Conservation (phyloP, 2,113 vertebrate genomes). For the Nymphicus hollandicus region DNA sequence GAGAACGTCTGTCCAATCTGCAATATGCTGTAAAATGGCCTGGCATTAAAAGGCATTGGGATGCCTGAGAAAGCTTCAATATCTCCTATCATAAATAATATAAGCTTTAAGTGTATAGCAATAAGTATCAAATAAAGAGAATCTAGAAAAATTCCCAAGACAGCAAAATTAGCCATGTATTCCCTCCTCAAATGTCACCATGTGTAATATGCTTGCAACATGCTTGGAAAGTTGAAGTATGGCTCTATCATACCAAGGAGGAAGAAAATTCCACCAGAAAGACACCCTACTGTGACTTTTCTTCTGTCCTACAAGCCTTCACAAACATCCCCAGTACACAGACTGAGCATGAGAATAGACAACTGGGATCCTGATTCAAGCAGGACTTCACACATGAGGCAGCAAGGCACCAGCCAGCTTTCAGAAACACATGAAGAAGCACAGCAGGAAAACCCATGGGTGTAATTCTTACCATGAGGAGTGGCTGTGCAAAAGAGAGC, state of each 20-base stretch:
- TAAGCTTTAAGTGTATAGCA: background rate
- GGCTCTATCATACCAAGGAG: background rate
- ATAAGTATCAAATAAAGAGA: background rate
- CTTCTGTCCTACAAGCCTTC: background rate
- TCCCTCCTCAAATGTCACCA: background rate
- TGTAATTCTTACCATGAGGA: background rate
- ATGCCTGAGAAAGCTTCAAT: background rate
- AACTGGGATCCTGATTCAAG: background rate
- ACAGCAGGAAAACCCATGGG: background rate
- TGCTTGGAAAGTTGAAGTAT: background rate
- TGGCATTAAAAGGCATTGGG: background rate
- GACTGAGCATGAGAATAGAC: background rate
- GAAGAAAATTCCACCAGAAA: background rate
- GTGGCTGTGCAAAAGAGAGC: rapidly evolving
- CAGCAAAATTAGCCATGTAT: background rate
- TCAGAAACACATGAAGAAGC: background rate
- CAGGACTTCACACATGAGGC: background rate
- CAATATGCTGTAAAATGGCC: background rate
- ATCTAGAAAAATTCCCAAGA: background rate
- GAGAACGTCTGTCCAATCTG: background rate
- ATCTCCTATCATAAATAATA: background rate
- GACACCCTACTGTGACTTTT: background rate
- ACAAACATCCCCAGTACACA: rapidly evolving
- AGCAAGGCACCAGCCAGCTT: background rate
- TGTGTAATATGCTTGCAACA: background rate